A percentile compares a stretch with the other conserved stretches of the same genome.
Conservation (phyloP, 2,888 invertebrate genomes). For the Eupithecia subumbrata region DNA sequence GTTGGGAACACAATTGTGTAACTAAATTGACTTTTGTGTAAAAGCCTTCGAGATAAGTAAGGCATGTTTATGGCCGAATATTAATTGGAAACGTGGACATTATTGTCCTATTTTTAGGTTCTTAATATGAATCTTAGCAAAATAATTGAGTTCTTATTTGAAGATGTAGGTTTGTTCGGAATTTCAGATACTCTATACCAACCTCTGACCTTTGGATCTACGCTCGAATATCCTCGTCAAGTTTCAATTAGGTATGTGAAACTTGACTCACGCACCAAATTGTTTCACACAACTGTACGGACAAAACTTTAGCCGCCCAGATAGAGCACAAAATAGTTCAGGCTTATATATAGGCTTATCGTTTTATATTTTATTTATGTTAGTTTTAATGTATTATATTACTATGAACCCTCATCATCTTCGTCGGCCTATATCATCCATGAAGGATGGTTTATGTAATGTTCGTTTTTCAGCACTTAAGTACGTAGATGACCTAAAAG, state of each 20-base stretch:
- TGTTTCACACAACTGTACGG: constrained; percentile 15
- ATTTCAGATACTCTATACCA: neutral
- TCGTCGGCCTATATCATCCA: too few species aligned
- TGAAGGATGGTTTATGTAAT: too few species aligned
- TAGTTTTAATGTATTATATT: too few species aligned
- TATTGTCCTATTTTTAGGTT: neutral
- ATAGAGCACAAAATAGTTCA: constrained; percentile 7
- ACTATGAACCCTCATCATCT: too few species aligned
- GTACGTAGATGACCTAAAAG: too few species aligned
- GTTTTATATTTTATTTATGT: too few species aligned
- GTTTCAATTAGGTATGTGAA: constrained; percentile 48
- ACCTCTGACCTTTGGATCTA: constrained; percentile 49
- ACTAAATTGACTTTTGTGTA: neutral
- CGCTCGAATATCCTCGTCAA: constrained; percentile 45
- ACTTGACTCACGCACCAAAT: constrained; percentile 43
- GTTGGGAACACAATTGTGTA: neutral
- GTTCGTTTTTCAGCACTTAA: too few species aligned
- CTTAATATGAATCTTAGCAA: neutral
- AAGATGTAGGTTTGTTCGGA: neutral
- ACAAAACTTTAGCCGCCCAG: neutral
- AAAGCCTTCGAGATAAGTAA: neutral
- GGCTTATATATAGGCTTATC: neutral
- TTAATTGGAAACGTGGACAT: neutral
- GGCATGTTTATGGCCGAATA: neutral
- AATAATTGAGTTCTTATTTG: constrained; percentile 8